phyloP scores from a whole-genome alignment of 2,797 vertebrate species.

The Euphonia xanthogaster region DNA sequence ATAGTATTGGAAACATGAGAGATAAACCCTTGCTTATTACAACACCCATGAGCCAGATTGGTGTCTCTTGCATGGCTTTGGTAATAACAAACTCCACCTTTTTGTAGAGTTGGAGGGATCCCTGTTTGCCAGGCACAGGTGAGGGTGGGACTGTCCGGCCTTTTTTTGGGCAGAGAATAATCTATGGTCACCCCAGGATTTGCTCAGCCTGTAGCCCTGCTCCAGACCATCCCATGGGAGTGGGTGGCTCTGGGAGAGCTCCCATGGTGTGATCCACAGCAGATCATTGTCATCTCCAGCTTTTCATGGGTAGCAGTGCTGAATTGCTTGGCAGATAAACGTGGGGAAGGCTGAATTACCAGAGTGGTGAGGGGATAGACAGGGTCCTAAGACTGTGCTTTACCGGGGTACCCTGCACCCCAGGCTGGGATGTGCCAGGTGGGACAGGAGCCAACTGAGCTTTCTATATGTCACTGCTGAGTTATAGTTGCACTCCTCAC shows the following conservation, averaged over 20 bases:
- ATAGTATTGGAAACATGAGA: neutral
- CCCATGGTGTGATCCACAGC: accelerated
- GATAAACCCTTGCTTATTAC: neutral
- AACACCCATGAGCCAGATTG: neutral
- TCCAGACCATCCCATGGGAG: accelerated
- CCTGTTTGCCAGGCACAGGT: neutral
- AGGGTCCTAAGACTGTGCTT: accelerated
- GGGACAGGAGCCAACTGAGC: neutral
- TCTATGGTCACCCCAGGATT: accelerated
- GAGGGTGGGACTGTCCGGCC: neutral
- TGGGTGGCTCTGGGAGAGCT: neutral
- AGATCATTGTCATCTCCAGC: accelerated
- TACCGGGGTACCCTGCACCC: too few species aligned
- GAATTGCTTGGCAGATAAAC: neutral
- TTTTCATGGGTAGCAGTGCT: neutral
- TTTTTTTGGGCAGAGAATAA: neutral
- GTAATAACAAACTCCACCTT: neutral
- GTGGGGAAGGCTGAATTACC: neutral
- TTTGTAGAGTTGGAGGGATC: neutral
- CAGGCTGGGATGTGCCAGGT: neutral
- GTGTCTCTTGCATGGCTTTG: neutral
- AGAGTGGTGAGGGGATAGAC: neutral
- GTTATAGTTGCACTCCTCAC: neutral
- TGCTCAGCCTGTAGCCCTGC: neutral
- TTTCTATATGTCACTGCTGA: accelerated